Conservation (phyloP, 2,888 invertebrate genomes). For the Amiota mariae region DNA sequence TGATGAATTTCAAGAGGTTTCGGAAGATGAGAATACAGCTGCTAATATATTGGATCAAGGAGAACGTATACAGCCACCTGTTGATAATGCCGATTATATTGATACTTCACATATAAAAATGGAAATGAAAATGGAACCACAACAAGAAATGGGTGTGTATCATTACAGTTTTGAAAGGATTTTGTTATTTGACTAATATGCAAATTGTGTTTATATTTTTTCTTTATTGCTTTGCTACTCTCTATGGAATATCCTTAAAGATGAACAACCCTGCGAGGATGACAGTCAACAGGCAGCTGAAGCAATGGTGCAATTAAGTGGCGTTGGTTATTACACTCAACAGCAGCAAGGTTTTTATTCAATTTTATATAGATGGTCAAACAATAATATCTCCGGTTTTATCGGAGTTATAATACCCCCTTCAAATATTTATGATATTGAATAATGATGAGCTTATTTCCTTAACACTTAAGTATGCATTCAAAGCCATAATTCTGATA, state of each 20-base stretch:
- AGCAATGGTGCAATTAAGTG: slow-evolving; percentile 83
- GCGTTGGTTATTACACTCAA: slow-evolving; percentile 79
- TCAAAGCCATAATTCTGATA: too few relatives aligned
- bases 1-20: slow-evolving; percentile 77
- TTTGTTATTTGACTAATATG: slow-evolving; percentile 12
- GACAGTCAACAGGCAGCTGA: slow-evolving; percentile 84
- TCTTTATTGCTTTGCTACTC: slow-evolving; percentile 24
- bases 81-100: slow-evolving; percentile 56
- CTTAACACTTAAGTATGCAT: too few relatives aligned
- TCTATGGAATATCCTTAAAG: slow-evolving; percentile 42
- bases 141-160: slow-evolving; percentile 59
- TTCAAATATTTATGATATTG: too few relatives aligned
- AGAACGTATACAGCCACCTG: slow-evolving; percentile 62
- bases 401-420: too few relatives aligned
- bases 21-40: slow-evolving; percentile 75
- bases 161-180: not conserved
- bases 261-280: slow-evolving; percentile 75
- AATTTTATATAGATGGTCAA: not conserved
- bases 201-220: slow-evolving; percentile 13
- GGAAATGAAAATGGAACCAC: slow-evolving; percentile 64
- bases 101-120: slow-evolving; percentile 66
- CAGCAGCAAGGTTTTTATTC: slow-evolving; percentile 71
- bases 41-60: slow-evolving; percentile 73
- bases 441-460: too few relatives aligned
- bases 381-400: too few relatives aligned